Conservation (phyloP, 2,113 vertebrate genomes). For the Oreochromis niloticus region DNA sequence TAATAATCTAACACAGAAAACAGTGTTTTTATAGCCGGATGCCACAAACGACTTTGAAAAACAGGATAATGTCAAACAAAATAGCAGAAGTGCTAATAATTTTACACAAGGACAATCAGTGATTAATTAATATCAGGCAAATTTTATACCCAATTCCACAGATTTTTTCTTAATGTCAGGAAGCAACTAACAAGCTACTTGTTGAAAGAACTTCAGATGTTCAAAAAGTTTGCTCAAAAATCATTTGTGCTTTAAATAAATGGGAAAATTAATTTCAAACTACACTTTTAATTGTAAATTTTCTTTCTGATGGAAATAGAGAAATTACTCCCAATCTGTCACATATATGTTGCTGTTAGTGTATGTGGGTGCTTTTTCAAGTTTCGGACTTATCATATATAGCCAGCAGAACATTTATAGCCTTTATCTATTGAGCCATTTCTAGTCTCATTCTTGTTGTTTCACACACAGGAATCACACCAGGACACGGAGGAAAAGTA, state of each 20-base stretch:
- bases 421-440: background rate
- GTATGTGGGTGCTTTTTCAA: background rate
- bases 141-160: background rate
- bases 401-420: background rate
- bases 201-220: background rate
- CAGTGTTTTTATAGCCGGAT: background rate
- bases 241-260: background rate
- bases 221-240: background rate
- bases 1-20: accelerated
- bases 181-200: background rate
- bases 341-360: background rate
- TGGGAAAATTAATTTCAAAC: background rate
- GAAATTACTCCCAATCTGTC: background rate
- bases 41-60: background rate
- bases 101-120: background rate
- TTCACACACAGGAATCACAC: slow-evolving; percentile 12
- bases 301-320: slow-evolving; percentile 5
- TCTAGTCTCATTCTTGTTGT: background rate
- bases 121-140: background rate
- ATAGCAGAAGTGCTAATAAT: background rate
- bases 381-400: background rate
- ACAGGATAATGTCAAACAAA: background rate
- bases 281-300: slow-evolving; percentile 1
- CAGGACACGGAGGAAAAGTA: background rate
- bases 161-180: background rate